phyloP scores from a whole-genome alignment of 64 coral and sea anemone genomes.

The Astreopora myriophthalma region DNA sequence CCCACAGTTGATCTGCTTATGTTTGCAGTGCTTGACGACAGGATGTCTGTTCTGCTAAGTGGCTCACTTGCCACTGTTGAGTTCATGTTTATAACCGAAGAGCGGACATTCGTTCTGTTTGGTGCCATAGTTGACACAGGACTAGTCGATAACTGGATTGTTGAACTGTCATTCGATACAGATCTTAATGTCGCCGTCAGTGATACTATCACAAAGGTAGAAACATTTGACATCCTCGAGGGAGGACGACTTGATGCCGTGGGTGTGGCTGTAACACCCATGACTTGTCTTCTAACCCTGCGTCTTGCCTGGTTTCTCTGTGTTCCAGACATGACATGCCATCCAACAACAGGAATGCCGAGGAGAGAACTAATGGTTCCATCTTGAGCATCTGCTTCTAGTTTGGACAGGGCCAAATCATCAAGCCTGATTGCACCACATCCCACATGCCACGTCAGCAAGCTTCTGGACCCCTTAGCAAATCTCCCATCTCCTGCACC shows the following conservation, averaged over 20 bases:
- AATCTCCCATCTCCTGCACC: slow-evolving; percentile 85
- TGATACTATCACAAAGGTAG: slow-evolving; percentile 27
- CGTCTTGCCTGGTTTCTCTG: slow-evolving; percentile 66
- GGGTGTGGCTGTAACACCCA: slow-evolving; percentile 62
- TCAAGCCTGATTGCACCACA: slow-evolving; percentile 87
- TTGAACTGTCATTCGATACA: neutral
- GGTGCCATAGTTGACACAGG: neutral
- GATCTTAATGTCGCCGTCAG: neutral
- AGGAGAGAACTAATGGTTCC: slow-evolving; percentile 60
- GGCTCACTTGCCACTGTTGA: neutral
- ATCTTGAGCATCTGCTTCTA: slow-evolving; percentile 73
- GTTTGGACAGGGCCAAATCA: slow-evolving; percentile 33
- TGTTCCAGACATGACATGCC: slow-evolving; percentile 90
- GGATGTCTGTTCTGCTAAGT: neutral
- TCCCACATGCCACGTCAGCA: slow-evolving; percentile 75
- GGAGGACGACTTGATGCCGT: slow-evolving; percentile 51
- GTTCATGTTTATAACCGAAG: neutral
- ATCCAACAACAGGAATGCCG: slow-evolving; percentile 81
- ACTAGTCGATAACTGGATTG: neutral
- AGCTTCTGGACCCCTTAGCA: slow-evolving; percentile 63
- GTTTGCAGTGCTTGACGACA: neutral
- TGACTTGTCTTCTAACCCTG: slow-evolving; percentile 53
- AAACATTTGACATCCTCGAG: slow-evolving; percentile 49
- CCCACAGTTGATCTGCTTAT: neutral
- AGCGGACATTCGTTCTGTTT: neutral